Evolutionary conservation across 2,113 vertebrate genomes (phyloP), one percentile per base, ranked within the genome.

Genomic region (Etia nguti): DNA sequence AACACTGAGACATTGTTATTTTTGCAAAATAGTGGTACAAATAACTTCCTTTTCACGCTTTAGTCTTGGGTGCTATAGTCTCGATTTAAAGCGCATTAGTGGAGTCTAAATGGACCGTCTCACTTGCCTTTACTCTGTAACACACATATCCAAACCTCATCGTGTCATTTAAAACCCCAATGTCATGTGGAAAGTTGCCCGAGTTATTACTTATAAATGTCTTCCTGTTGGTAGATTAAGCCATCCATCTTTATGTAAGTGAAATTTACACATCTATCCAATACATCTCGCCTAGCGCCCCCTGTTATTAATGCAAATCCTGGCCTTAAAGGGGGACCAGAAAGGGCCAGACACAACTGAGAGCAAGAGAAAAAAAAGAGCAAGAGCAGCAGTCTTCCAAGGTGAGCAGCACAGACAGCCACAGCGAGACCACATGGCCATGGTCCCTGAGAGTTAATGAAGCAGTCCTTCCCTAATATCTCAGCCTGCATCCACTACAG

Each of bases 381-480:
- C 62, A 36, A 55, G 26, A 84, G 82, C 79, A 87, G 85, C 87
- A 90, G 80, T 88, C 85, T 84, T 85, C 84, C 89, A 93, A 92
- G 91, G 92, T 91, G 90, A 92, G 81, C 46, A n/a, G 43, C 91
- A 77, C 77, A 88, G 86, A 89, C 85, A 89, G 48, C 41, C 86
- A 86, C 81, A 88, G 88, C 86, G 70, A 88, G 83, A 89, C 84
- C 38, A 73, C 73, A 77, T 77, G 82, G 88, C 65, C 81, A 7
- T 81, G 81, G 93, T 90, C 92, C 91, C 91, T 91, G 90, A 90
- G 85, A 94, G 90, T 92, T 95, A 95, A 95, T 95, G 92, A 91
- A 90, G 89, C 92, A 90, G 60, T 88, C 56, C 89, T 57, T 88
- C 79, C 43, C 56, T 82, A 89, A 92, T 92, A 90, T 90, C 82